A percentile compares a stretch with the other conserved stretches of the same genome.
Evolutionary conservation across 2,113 vertebrate genomes (phyloP).

Genomic region (Dicentrarchus labrax): DNA sequence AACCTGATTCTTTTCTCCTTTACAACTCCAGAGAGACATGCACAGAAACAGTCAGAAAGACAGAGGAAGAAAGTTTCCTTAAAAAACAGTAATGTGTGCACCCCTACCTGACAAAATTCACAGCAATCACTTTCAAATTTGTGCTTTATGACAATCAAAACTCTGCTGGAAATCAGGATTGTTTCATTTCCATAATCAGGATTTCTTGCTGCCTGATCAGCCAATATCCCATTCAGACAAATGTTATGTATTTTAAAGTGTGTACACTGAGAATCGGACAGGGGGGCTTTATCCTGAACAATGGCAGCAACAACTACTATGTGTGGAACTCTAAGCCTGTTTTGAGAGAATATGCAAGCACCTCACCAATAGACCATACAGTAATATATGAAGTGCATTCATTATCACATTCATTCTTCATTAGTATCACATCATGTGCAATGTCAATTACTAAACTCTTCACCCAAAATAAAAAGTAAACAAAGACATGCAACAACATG

Average conservation of each 20-base stretch:
- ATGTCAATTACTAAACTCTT: neutral
- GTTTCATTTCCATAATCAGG: slow-evolving; percentile 31
- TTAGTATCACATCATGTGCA: neutral
- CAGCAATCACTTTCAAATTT: slow-evolving; percentile 29
- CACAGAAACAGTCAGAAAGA: neutral
- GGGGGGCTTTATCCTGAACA: no score
- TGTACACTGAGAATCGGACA: neutral
- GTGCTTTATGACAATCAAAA: slow-evolving; percentile 19
- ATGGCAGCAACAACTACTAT: neutral
- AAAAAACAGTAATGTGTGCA: neutral
- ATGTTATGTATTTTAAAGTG: neutral
- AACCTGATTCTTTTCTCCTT: no score
- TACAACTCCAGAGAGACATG: neutral
- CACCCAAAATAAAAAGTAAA: neutral
- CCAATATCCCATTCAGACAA: no score
- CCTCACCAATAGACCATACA: neutral
- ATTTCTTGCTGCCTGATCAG: slow-evolving; percentile 12
- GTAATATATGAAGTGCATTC: neutral
- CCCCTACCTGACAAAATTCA: neutral
- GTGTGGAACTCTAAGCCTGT: neutral
- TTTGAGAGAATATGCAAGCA: neutral
- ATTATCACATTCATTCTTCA: neutral
- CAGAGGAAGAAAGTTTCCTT: neutral
- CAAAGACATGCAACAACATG: neutral
- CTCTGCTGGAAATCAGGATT: slow-evolving; percentile 9